Evolutionary conservation across 1,140 invertebrate genomes (phyloP).

Genomic region (Drosophila lacteicornis): DNA sequence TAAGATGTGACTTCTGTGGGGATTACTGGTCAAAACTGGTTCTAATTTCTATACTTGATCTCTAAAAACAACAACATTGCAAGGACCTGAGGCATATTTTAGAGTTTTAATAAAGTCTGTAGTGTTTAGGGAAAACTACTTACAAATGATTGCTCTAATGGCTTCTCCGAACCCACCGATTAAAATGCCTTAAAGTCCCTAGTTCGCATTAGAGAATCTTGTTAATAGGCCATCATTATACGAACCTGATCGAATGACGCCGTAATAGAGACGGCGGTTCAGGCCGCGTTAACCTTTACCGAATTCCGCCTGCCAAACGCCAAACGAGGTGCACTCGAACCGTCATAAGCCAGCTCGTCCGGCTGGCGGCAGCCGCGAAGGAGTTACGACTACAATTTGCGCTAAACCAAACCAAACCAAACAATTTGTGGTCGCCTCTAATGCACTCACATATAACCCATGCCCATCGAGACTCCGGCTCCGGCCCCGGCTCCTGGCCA

Average conservation of each 20-base stretch:
- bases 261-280: constrained; percentile 38
- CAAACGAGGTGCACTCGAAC: constrained; percentile 56
- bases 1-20: no score
- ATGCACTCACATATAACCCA: constrained; percentile 79
- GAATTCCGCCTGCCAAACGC: constrained; percentile 42
- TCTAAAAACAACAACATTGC: no score
- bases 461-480: constrained; percentile 21
- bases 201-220: constrained; percentile 1
- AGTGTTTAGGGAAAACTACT: not conserved
- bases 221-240: constrained; percentile 13
- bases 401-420: constrained; percentile 71
- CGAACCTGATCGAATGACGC: constrained; percentile 14
- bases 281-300: constrained; percentile 36
- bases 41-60: no score
- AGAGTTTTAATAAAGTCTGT: not conserved
- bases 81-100: no score
- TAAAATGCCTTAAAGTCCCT: constrained; percentile 4
- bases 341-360: constrained; percentile 48
- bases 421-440: constrained; percentile 79
- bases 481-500: constrained; percentile 52
- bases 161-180: not conserved
- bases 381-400: constrained; percentile 80
- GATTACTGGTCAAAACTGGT: no score
- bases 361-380: constrained; percentile 33
- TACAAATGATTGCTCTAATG: not conserved